Evolutionary conservation across 2,797 vertebrate species (phyloP).

Genomic region (Paedocypris micromegethes): DNA sequence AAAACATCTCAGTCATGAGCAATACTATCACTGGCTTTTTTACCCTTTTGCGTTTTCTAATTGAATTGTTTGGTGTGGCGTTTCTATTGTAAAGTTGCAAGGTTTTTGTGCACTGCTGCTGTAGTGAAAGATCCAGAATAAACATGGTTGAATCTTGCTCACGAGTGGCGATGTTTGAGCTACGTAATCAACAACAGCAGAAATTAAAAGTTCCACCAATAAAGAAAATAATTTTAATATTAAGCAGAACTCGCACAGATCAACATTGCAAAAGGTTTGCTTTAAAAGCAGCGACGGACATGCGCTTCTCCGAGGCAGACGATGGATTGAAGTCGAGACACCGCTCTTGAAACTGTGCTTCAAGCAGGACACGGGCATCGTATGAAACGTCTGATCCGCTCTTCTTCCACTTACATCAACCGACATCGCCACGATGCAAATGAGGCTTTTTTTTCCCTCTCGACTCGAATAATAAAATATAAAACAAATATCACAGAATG

Average conservation of each 20-base stretch:
- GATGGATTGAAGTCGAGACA: too few relatives aligned
- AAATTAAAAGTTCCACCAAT: conserved; percentile 55
- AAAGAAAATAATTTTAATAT: conserved; percentile 70
- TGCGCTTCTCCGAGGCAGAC: neutral
- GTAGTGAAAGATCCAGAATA: too few relatives aligned
- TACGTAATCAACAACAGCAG: conserved; percentile 28
- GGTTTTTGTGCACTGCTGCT: too few relatives aligned
- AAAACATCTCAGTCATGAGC: too few relatives aligned
- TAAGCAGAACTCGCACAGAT: conserved; percentile 50
- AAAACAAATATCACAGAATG: conserved; percentile 34
- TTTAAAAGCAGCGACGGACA: conserved; percentile 39
- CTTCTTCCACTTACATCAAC: conserved; percentile 36
- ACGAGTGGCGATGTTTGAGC: neutral
- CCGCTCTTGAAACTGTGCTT: too few relatives aligned
- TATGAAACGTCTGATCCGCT: conserved; percentile 8
- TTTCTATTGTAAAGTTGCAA: too few relatives aligned
- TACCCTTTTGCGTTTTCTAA: too few relatives aligned
- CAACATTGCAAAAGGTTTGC: conserved; percentile 36
- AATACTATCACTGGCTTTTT: too few relatives aligned
- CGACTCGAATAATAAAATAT: conserved; percentile 45
- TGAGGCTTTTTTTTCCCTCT: conserved; percentile 52
- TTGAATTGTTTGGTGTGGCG: too few relatives aligned
- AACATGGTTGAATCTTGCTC: too few relatives aligned
- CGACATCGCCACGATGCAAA: conserved; percentile 58
- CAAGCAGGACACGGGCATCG: neutral